Percentiles rank a stretch among this genome's conserved stretches.
These are phyloP conservation scores for Drosophila navojoa DNA, from an alignment of 1,140 invertebrate genomes.

Conservation along the genomic window DNA sequence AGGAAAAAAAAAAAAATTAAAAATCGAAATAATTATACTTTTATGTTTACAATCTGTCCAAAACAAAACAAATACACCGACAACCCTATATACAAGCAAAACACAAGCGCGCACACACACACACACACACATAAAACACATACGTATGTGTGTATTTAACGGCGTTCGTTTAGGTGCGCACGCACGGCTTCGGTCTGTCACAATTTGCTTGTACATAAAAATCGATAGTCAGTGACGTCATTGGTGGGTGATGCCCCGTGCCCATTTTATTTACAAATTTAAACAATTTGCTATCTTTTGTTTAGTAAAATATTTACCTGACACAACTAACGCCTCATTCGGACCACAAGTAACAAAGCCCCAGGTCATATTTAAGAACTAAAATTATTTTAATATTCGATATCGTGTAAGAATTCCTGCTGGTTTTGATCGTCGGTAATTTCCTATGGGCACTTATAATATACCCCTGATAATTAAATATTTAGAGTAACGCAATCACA, in stretches of 20 bases:
- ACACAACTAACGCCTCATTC: conserved; percentile 98
- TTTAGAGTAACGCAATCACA: conserved; percentile 11
- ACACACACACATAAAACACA: not conserved
- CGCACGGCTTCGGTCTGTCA: conserved; percentile 44
- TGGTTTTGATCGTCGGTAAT: not conserved
- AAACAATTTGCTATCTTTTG: not conserved
- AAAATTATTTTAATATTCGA: conserved; percentile 17
- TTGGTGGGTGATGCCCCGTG: conserved; percentile 43
- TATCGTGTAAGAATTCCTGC: not conserved
- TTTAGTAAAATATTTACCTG: conserved; percentile 88
- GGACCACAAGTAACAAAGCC: conserved; percentile 99
- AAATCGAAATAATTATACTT: not conserved
- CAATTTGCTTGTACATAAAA: conserved; percentile 60
- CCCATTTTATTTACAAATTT: conserved; percentile 32
- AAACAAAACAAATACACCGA: conserved; percentile 30
- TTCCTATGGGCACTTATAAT: not conserved
- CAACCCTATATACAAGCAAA: not conserved
- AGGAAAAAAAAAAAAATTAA: conserved; percentile 43
- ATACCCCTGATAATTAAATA: not conserved
- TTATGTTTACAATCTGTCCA: conserved; percentile 60
- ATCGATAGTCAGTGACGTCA: conserved; percentile 77
- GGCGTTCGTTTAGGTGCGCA: conserved; percentile 49
- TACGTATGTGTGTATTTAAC: conserved; percentile 29
- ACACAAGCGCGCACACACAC: too few relatives aligned
- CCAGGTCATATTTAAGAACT: conserved; percentile 88